Evolutionary conservation across 2,888 invertebrate genomes (phyloP).

Genomic region (Xestia xanthographa): DNA sequence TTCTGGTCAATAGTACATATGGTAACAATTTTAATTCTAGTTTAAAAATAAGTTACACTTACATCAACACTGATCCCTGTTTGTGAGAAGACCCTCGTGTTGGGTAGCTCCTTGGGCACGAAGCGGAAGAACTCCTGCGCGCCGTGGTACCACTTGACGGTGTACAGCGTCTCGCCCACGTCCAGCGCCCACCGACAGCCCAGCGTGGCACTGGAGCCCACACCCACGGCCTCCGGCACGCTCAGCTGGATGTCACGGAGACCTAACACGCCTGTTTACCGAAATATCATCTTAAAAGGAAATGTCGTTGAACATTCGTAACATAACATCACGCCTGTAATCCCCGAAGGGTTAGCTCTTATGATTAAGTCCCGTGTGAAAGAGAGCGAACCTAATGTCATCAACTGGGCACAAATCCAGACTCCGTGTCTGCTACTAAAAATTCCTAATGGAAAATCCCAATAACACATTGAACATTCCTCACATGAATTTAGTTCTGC

Average conservation of each 20-base stretch:
- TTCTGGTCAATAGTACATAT: too few species aligned
- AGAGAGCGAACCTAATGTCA: neutral
- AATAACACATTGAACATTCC: neutral
- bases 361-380: too few species aligned
- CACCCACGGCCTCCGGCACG: slow-evolving; percentile 93
- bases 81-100: slow-evolving; percentile 93
- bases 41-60: slow-evolving; percentile 80
- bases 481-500: neutral
- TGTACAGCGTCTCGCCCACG: slow-evolving; percentile 93
- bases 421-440: neutral
- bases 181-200: slow-evolving; percentile 94
- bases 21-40: neutral
- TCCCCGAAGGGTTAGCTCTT: neutral
- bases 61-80: slow-evolving; percentile 93
- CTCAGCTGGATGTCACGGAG: slow-evolving; percentile 93
- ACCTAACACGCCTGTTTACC: slow-evolving; percentile 88
- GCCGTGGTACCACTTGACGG: slow-evolving; percentile 96
- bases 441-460: neutral
- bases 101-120: slow-evolving; percentile 95
- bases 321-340: neutral
- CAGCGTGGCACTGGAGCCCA: slow-evolving; percentile 93
- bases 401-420: neutral
- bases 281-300: slow-evolving; percentile 30
- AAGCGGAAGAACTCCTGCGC: slow-evolving; percentile 94
- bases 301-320: neutral